phyloP scores from a whole-genome alignment of 2,113 vertebrate genomes.

The Clarias macrocephalus region DNA sequence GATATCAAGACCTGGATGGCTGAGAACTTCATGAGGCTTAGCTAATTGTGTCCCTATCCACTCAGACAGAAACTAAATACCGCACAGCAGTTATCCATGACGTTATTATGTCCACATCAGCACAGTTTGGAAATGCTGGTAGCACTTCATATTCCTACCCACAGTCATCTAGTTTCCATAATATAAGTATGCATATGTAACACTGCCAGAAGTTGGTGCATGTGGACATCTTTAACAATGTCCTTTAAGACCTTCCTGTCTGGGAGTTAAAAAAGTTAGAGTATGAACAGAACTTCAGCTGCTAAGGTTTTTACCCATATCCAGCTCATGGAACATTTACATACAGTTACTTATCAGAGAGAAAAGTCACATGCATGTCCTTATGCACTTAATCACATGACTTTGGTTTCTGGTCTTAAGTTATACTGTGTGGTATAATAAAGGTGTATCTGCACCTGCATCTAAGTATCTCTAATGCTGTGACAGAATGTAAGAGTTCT shows the following conservation, averaged over 20 bases:
- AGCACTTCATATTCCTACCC: neutral
- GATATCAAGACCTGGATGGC: conserved; percentile 13
- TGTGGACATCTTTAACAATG: neutral
- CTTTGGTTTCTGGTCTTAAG: no score
- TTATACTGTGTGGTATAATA: no score
- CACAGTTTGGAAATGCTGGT: neutral
- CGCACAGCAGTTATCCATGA: neutral
- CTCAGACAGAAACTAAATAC: neutral
- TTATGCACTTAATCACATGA: no score
- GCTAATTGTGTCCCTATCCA: conserved; percentile 26
- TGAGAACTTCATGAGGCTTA: conserved; percentile 11
- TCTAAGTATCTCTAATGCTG: no score
- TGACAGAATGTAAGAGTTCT: no score
- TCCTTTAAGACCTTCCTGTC: neutral
- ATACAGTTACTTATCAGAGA: neutral
- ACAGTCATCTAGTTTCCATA: neutral
- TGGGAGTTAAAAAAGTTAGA: neutral
- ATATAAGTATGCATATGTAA: neutral
- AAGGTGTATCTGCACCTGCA: no score
- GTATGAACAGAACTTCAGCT: neutral
- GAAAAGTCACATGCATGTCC: no score
- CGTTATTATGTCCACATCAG: neutral
- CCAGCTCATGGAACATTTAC: neutral
- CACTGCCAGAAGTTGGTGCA: neutral
- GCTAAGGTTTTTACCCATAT: neutral